Base-by-base conservation (phyloP, 2,888 invertebrate species). In the Drosophila paracracens region DNA sequence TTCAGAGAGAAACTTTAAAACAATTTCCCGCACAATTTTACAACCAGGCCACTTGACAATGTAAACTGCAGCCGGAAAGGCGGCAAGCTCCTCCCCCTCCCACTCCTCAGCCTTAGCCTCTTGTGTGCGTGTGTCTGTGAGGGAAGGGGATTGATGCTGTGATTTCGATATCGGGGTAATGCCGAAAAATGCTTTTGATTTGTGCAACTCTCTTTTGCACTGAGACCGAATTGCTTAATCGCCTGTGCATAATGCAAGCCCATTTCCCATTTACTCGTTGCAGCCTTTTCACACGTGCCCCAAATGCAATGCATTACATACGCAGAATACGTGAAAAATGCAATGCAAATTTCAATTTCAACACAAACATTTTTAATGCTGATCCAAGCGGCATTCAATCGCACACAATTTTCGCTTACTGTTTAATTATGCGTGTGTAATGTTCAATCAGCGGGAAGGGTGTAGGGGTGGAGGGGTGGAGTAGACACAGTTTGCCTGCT, bases 401-500 rank as follows among this genome's bases (percentile, higher is more conserved):
- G 76, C 63, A 72, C 68, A 70, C 57, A 74, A 80, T 81, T 75
- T 76, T 69, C 70, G 82, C 73, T 76, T 79, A 76, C 69, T 57
- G 74, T 73, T 83, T 83, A 83, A 83, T 83, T 83, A 83, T 83
- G 82, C 78, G 83, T 83, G 53, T 69, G 71, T 80, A 82, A 83
- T 83, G 74, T 71, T 69, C 75, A 71, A 78, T 82, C 76, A 74
- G 65, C 11, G 7, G 2, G 25, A 8, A 35, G 2, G 21, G 50
- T 6, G 6, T 33, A 11, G 6, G 36, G 38, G 8, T 21, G 29
- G 13, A 11, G 51, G 36, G 25, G 16, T 5, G 21, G 4, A 8
- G 25, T 31, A 27, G 36, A 43, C 5, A 31, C 48, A 52, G 48
- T 56, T 52, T 63, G 48, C 59, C 43, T 36, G 59, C 79, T 79